Conservation (phyloP, 1,140 invertebrate species). For the Hylaeus volcanicus region DNA sequence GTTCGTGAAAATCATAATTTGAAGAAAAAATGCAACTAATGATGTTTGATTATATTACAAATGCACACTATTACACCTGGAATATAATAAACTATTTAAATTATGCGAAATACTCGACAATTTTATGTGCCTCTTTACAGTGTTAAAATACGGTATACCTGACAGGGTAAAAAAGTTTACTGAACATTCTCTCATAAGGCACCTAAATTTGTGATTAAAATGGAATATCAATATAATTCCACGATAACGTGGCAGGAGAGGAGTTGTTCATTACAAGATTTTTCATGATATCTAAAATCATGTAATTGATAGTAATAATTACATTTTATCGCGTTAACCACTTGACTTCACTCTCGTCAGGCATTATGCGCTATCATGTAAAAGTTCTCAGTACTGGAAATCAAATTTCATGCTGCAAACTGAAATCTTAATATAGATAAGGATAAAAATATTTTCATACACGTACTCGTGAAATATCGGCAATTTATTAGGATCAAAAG, state of each 20-base stretch:
- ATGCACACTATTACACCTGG: slow-evolving; percentile 1
- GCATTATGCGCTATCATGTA: slow-evolving; percentile 40
- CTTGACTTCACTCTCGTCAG: slow-evolving; percentile 60
- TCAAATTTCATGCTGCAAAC: slow-evolving; percentile 41
- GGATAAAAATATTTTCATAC: slow-evolving; percentile 59
- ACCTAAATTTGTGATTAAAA: slow-evolving; percentile 41
- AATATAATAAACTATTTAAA: slow-evolving; percentile 15
- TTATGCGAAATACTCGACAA: slow-evolving; percentile 16
- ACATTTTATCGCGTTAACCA: slow-evolving; percentile 49
- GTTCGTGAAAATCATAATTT: slow-evolving; percentile 5
- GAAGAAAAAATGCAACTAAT: slow-evolving; percentile 17
- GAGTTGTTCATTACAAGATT: slow-evolving; percentile 33
- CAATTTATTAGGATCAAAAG: slow-evolving; percentile 72
- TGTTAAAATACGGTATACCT: slow-evolving; percentile 36
- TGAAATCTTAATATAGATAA: slow-evolving; percentile 46
- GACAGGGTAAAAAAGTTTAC: slow-evolving; percentile 19
- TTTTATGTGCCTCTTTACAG: slow-evolving; percentile 4
- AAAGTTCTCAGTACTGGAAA: slow-evolving; percentile 33
- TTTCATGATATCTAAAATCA: slow-evolving; percentile 46
- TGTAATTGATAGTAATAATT: slow-evolving; percentile 51
- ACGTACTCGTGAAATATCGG: slow-evolving; percentile 68
- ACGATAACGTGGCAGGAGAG: slow-evolving; percentile 20
- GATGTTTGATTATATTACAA: slow-evolving; percentile 15
- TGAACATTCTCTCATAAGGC: slow-evolving; percentile 33
- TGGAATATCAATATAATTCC: slow-evolving; percentile 27